Evolutionary conservation across 2,888 invertebrate genomes (phyloP).

Genomic region (Hofmannophila pseudospretella): DNA sequence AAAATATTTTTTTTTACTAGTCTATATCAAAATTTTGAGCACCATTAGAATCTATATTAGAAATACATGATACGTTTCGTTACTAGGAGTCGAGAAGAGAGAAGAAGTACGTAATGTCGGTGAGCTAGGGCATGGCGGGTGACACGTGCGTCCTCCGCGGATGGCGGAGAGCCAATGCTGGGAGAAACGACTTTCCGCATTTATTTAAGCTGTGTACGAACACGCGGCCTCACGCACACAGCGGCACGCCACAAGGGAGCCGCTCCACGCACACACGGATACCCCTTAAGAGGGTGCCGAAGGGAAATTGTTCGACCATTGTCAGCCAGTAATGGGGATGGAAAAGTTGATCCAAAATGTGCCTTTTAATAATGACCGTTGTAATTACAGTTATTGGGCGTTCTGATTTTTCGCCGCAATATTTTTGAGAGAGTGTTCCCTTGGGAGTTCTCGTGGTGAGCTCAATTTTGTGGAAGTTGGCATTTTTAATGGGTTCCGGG

Average conservation of each 20-base stretch:
- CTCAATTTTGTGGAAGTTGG: background rate
- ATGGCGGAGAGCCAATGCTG: conserved; percentile 56
- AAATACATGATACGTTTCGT: conserved; percentile 73
- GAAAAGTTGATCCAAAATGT: conserved; percentile 69
- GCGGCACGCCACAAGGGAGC: conserved; percentile 10
- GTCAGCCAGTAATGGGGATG: conserved; percentile 62
- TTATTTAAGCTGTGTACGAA: conserved; percentile 44
- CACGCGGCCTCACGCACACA: conserved; percentile 26
- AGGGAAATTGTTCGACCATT: conserved; percentile 65
- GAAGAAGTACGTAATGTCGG: no score
- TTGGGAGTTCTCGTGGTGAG: background rate
- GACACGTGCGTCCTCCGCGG: conserved; percentile 44
- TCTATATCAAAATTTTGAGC: conserved; percentile 53
- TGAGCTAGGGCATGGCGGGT: conserved; percentile 53
- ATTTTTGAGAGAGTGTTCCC: background rate
- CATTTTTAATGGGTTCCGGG: background rate
- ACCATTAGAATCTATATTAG: conserved; percentile 54
- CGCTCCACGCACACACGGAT: conserved; percentile 17
- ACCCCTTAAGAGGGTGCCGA: conserved; percentile 52
- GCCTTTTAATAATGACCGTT: conserved; percentile 56
- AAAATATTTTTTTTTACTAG: conserved; percentile 49
- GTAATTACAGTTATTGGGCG: conserved; percentile 61
- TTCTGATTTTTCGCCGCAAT: background rate
- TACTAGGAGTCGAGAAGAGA: conserved; percentile 41
- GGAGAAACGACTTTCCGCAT: conserved; percentile 14